Evolutionary conservation across 1,140 invertebrate genomes (phyloP).

Genomic region (Ceratina australensis): DNA sequence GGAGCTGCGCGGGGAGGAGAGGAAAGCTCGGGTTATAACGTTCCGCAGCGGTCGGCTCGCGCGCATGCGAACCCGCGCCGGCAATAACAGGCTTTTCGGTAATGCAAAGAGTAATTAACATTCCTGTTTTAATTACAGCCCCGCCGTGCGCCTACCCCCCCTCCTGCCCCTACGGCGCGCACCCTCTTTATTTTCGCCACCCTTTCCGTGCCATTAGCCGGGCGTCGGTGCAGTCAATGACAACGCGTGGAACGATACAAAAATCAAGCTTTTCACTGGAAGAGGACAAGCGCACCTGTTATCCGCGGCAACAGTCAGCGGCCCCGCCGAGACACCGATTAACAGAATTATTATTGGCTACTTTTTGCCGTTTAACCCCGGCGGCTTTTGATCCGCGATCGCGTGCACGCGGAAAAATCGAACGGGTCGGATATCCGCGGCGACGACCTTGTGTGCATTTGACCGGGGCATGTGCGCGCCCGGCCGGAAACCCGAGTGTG

Average conservation of each 20-base stretch:
- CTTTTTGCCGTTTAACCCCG: conserved; percentile 71
- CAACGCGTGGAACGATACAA: not conserved
- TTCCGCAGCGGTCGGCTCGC: conserved; percentile 20
- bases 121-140: conserved; percentile 79
- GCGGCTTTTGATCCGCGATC: conserved; percentile 69
- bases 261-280: conserved; percentile 48
- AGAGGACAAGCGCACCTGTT: conserved; percentile 22
- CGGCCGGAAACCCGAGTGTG: conserved; percentile 55
- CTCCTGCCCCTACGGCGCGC: too few species aligned
- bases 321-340: conserved; percentile 71
- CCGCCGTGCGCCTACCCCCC: conserved; percentile 33
- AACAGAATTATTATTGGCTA: conserved; percentile 75
- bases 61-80: conserved; percentile 37
- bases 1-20: not conserved
- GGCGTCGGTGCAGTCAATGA: conserved; percentile 35
- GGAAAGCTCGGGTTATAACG: conserved; percentile 29
- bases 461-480: conserved; percentile 67
- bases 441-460: conserved; percentile 72
- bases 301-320: conserved; percentile 23
- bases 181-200: conserved; percentile 71
- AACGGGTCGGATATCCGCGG: not conserved
- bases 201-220: conserved; percentile 69
- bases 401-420: not conserved
- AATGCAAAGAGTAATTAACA: conserved; percentile 79
- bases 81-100: conserved; percentile 76